Evolutionary conservation across 2,113 vertebrate genomes (phyloP).

Genomic region (Hemicordylus capensis): DNA sequence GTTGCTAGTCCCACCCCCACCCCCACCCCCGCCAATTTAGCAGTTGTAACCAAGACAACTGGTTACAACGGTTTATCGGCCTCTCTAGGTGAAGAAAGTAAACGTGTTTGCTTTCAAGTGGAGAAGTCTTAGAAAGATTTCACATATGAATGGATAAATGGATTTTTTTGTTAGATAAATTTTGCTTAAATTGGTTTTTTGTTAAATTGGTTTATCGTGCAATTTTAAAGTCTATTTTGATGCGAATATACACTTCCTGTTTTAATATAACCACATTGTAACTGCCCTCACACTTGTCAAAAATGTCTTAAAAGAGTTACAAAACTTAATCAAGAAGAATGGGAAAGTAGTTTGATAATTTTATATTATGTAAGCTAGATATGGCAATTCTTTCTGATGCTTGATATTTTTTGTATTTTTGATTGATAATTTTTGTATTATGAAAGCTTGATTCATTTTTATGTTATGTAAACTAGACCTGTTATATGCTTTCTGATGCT

Average conservation of each 20-base stretch:
- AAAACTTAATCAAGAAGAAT: background rate
- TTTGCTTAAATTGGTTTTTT: background rate
- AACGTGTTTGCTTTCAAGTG: background rate
- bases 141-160: no score
- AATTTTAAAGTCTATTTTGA: background rate
- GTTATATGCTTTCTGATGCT: background rate
- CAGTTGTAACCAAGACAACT: no score
- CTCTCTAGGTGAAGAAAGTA: background rate
- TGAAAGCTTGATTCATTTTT: background rate
- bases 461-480: background rate
- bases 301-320: background rate
- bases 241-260: background rate
- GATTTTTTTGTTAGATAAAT: no score
- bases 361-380: background rate
- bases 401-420: no score
- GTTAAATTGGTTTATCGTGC: background rate
- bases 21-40: background rate
- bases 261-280: background rate
- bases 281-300: background rate
- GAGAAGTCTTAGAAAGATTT: background rate
- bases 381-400: no score
- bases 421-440: no score
- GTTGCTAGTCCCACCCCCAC: background rate
- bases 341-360: background rate
- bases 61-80: no score